Evolutionary conservation across 1,140 invertebrate species (phyloP).

Genomic region (Eupristina koningsbergeri): DNA sequence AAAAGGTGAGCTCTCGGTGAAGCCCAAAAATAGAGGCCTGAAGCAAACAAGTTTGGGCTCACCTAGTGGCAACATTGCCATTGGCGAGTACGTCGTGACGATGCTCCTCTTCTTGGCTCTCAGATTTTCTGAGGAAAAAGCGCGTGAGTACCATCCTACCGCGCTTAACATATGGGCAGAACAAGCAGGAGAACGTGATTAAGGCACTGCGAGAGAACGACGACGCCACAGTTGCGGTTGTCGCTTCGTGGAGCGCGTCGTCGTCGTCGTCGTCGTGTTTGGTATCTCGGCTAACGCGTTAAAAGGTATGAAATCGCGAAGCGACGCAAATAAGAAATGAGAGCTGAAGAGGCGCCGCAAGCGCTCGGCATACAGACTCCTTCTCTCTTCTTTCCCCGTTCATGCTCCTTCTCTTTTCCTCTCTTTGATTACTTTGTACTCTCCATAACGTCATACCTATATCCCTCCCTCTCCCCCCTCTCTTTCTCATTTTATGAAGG

Average conservation of each 20-base stretch:
- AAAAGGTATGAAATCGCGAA: conserved; percentile 12
- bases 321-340: conserved; percentile 11
- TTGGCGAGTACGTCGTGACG: conserved; percentile 14
- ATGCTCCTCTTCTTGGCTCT: conserved; percentile 25
- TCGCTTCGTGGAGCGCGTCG: conserved; percentile 19
- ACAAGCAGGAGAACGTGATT: conserved; percentile 34
- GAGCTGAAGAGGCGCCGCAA: conserved; percentile 31
- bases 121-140: conserved; percentile 54
- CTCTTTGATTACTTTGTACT: not conserved
- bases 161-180: conserved; percentile 56
- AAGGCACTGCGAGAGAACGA: conserved; percentile 34
- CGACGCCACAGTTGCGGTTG: conserved; percentile 29
- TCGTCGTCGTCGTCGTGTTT: not conserved
- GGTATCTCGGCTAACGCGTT: not conserved
- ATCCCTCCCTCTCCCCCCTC: not conserved
- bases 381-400: not conserved
- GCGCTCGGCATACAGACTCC: not conserved
- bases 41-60: conserved; percentile 15
- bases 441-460: not conserved
- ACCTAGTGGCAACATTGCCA: conserved; percentile 53
- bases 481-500: not conserved
- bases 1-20: too few species aligned
- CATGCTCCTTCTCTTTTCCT: not conserved
- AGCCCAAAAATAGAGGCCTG: not conserved
- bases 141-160: conserved; percentile 60